Percentiles rank a stretch among this genome's conserved stretches.
These are phyloP conservation scores for Pachymerium ferrugineum DNA, from an alignment of 2,888 invertebrate genomes.

Conservation along the genomic window DNA sequence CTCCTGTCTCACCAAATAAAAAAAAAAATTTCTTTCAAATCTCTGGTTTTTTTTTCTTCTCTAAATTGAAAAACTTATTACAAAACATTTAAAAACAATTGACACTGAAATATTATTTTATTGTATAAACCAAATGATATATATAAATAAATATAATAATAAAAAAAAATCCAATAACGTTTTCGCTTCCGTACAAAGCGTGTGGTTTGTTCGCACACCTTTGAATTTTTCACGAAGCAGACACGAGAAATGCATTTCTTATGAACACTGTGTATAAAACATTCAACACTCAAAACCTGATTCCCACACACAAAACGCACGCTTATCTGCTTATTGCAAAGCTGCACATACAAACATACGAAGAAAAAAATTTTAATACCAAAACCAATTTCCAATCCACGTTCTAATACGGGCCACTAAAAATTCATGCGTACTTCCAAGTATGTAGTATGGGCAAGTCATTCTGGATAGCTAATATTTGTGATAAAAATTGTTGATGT, in stretches of 20 bases:
- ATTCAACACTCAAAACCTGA: neutral
- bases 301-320: neutral
- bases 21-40: too few species aligned
- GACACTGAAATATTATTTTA: neutral
- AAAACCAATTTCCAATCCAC: neutral
- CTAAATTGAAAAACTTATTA: too few species aligned
- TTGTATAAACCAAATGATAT: neutral
- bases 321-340: neutral
- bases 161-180: neutral
- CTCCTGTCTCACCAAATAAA: too few species aligned
- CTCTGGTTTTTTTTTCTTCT: too few species aligned
- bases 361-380: too few species aligned
- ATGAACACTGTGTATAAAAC: constrained; percentile 2
- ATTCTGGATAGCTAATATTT: too few species aligned
- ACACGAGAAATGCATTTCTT: constrained; percentile 2
- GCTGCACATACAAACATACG: neutral
- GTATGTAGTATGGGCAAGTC: too few species aligned
- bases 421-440: too few species aligned
- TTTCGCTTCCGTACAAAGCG: neutral
- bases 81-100: neutral
- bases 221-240: neutral
- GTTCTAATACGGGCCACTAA: neutral
- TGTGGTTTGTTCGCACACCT: neutral
- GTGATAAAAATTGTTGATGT: too few species aligned
- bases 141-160: neutral